Base-by-base conservation (phyloP, 2,113 vertebrate species). In the Pardalotus punctatus region DNA sequence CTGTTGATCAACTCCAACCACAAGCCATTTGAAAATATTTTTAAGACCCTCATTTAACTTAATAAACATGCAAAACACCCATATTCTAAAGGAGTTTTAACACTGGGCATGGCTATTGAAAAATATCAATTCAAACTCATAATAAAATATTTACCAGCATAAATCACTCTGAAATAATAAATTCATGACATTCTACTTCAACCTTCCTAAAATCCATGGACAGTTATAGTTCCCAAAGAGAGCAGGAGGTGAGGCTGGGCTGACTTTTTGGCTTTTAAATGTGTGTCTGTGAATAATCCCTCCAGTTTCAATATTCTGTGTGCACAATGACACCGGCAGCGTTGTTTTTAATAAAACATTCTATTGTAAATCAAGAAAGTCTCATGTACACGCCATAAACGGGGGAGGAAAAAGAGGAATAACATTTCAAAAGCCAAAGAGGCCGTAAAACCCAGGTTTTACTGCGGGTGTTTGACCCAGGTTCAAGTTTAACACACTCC, bases 401-500 rank as follows among this genome's bases (percentile, higher is more conserved):
- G 1, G 50, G 16, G 9, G 5, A 4, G 3, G 2, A 3, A 27
- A 9, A 27, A 18, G 5, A 22, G 56, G 4, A 36, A 4, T 6
- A 38, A 35, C 14, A 27, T 67, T 74, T 57, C 45, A 23, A 56
- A 80, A 81, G 31, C 19, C 62, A 73, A 43, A 76, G 28, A 88
- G 31, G 70, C 36, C 40, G 56, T 91, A 86, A 93, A 92, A 81
- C 0, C 33, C 28, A 19, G 7, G 38, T n/a, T 89, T 95, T 84
- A 79, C 48, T 23, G 69, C 20, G 11, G 25, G 24, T 51, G 47
- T 57, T 79, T 95, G 89, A 91, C 89, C 48, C 40, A 1, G 29
- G 70, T 51, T 91, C 73, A 54, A 60, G 43, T 65, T 93, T 57
- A 79, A 91, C 53, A 11, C 10, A 9, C 33, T 43, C 11, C n/a